A percentile compares a stretch with the other conserved stretches of the same genome.
These are phyloP conservation scores for Oeneis ivallda DNA, from an alignment of 2,888 invertebrate species.

Conservation along the genomic window DNA sequence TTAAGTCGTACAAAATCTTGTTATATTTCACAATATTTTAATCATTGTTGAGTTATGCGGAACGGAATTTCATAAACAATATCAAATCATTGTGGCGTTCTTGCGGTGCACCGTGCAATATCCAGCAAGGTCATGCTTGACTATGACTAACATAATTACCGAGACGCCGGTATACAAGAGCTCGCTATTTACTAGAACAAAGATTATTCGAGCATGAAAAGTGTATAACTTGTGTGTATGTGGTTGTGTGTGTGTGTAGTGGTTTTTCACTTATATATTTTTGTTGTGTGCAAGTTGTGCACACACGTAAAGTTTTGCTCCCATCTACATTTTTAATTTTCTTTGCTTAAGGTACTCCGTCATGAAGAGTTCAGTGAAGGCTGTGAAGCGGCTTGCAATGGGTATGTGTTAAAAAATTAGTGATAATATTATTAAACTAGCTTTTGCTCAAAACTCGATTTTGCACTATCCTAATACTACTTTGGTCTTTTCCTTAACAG, in stretches of 20 bases:
- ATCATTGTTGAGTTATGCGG: neutral
- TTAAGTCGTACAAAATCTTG: neutral
- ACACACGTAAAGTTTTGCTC: neutral
- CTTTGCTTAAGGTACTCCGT: constrained; percentile 86
- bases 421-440: too few relatives aligned
- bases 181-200: neutral
- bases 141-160: constrained; percentile 1
- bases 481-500: too few relatives aligned
- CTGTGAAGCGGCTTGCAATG: constrained; percentile 98
- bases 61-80: neutral
- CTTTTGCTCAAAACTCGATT: too few relatives aligned
- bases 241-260: too few relatives aligned
- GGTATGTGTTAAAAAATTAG: constrained; percentile 78
- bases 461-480: too few relatives aligned
- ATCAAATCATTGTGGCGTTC: neutral
- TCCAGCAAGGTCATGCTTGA: constrained; percentile 28
- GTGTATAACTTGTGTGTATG: too few relatives aligned
- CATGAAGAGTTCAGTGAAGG: constrained; percentile 99
- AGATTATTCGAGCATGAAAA: neutral
- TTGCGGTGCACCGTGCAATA: neutral
- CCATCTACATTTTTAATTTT: constrained; percentile 4
- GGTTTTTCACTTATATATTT: too few relatives aligned
- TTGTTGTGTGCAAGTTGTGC: too few relatives aligned
- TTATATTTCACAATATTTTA: constrained; percentile 12
- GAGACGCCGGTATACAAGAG: constrained; percentile 9